Evolutionary conservation across 2,888 invertebrate genomes (phyloP), one percentile per base, ranked within the genome.

Genomic region (Temnothorax rugatulus): DNA sequence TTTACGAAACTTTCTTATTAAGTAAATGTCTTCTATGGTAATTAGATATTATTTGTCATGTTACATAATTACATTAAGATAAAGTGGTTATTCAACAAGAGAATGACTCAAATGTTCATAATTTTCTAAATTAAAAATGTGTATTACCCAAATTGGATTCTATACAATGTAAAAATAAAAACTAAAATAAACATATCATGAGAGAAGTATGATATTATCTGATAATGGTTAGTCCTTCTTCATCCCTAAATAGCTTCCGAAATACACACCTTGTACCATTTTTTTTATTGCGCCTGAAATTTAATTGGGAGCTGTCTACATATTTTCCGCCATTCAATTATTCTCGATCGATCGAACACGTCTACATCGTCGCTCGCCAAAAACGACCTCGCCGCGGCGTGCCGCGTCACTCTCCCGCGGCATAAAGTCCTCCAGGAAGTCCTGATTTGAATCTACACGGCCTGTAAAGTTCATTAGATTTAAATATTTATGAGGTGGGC

Each of bases 401-500:
- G 59, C 50, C 68, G 59, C 75, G 41, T 38, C 73, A 73, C 18
- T 25, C 54, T 61, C n/a, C 5, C 25, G 15, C 34, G 59, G 47
- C 59, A n/a, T 59, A 47, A 69, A 63, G 75, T 76, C 68, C 77
- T 71, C 87, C 54, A 82, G 77, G 84, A 88, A 88, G 82, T 87
- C 82, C 84, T 87, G 91, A 92, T 92, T 92, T 90, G 91, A 90
- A 91, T 93, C 90, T 90, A 90, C 89, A 89, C 88, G 86, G 87
- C 86, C 89, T 90, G 90, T 90, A 91, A 93, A 93, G 92, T 93
- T 92, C 91, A 91, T 93, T 91, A 91, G 89, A 90, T 92, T 93
- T 93, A 92, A 93, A 93, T 93, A 93, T 93, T 93, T 93, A 93
- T 93, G 92, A 93, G 91, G 59, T 77, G 77, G 82, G 61, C 64